Evolutionary conservation across 2,888 invertebrate species (phyloP), one percentile per base, ranked within the genome.

Genomic region (Clunio marinus): DNA sequence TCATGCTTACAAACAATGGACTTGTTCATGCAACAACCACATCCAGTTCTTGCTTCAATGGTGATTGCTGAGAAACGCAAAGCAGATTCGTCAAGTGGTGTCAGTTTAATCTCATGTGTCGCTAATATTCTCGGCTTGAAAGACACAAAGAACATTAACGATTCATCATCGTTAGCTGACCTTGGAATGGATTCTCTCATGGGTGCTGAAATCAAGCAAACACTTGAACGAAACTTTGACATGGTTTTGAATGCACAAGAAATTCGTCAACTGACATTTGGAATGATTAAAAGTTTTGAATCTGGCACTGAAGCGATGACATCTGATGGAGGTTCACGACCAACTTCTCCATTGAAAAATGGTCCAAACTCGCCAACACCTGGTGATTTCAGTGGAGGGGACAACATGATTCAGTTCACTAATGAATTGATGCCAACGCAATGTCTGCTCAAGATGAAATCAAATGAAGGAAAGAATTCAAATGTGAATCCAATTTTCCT

Each of bases 201-300:
- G 98, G 96, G 96, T 57, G 96, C 98, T 1, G 99, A 99, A 83
- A 95, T 99, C 75, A 97, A 97, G 78, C 96, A 96, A 80, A 92
- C 93, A 0, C 81, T 97, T 67, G 96, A 96, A 78, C 84, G 96
- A 69, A 92, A 91, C 75, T 96, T 90, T 80, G 96, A 98, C 78
- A 80, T 97, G 69, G 88, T 92, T 22, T 82, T 98, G 70, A 89
- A 91, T 70, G 91, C 95, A 72, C 92, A 93, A 78, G 96, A 96
- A 80, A 94, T 97, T 74, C 85, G 96, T 71, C 84, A 82, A 65
- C 81, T 96, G 57, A 93, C 92, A 0, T 89, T 96, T 74, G 88
- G 84, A 25, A 84, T 86, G 73, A 81, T 96, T 65, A 81, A 84
- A 46, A 84, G 86, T 76, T 80, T 88, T 72, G 81, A 81, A 68